Evolutionary conservation across 1,140 invertebrate species (phyloP).

Genomic region (Drosophila neocordata): DNA sequence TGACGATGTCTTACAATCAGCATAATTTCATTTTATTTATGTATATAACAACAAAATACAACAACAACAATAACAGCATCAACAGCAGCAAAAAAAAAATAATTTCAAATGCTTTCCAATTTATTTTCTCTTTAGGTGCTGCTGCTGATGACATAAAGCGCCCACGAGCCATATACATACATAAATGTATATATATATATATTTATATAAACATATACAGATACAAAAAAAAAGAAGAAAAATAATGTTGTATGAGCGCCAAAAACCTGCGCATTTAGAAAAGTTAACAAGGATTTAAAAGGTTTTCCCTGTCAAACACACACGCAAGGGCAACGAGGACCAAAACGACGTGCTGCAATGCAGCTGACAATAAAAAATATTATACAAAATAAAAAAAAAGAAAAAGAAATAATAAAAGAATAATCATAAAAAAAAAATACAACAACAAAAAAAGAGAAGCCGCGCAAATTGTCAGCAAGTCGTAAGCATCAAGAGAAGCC

Average conservation of each 20-base stretch:
- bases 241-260: constrained; percentile 43
- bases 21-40: constrained; percentile 67
- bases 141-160: constrained; percentile 70
- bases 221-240: constrained; percentile 16
- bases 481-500: constrained; percentile 10
- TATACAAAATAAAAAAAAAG: neutral
- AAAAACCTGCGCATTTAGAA: constrained; percentile 74
- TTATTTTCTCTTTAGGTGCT: constrained; percentile 61
- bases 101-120: constrained; percentile 64
- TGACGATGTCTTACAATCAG: constrained; percentile 59
- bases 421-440: constrained; percentile 38
- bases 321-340: constrained; percentile 28
- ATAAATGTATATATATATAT: constrained; percentile 29
- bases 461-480: constrained; percentile 55
- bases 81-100: constrained; percentile 14
- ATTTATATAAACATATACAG: constrained; percentile 14
- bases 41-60: constrained; percentile 3
- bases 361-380: constrained; percentile 69
- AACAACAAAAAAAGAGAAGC: constrained; percentile 41
- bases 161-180: constrained; percentile 38
- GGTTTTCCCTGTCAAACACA: constrained; percentile 78
- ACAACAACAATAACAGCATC: neutral
- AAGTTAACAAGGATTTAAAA: constrained; percentile 82
- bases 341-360: constrained; percentile 53
- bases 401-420: constrained; percentile 7